Evolutionary conservation across 2,888 invertebrate species (phyloP), one percentile per base, ranked within the genome.

Genomic region (Bimastos eiseni): DNA sequence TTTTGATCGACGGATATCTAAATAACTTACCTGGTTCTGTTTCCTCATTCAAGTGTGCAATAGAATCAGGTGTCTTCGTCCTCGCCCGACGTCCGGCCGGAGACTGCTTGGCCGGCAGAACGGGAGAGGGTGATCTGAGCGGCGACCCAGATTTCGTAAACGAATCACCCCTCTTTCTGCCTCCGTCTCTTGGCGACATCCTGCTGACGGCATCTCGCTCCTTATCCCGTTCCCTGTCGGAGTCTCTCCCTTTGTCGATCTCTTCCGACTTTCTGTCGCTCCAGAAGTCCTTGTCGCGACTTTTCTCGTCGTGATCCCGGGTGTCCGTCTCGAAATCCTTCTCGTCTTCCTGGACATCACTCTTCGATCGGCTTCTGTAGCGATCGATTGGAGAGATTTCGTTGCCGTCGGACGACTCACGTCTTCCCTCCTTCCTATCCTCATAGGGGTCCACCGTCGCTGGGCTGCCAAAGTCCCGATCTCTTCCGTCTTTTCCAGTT

Each of bases 91-190:
- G 86, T 37, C 34, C 34, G 1, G 19, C 34, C 13, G 86, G 86
- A 11, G 86, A 86, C 86, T 86, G 86, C 24, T 86, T 86, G 13
- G 36, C 24, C 6, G 34, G 36, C 34, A 37, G 36, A 24, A 4
- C 86, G 13, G 89, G 49, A 34, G 49, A 89, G 8, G 89, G 41
- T 0, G 89, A 41, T 24, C 89, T 17, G 88, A 36, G 88, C 33
- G 88, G 36, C 86, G 86, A 90, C 36, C 90, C 44, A 44, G 88
- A 89, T 88, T 90, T 37, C 34, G 86, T 36, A 36, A 86, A 86
- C 19, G 86, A 86, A 37, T 55, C 90, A 37, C 84, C 90, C 90
- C 89, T 91, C 91, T 41, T 90, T 38, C 89, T 89, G 33, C 89
- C 44, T 49, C 33, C 33, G 5, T 89, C 89, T 49, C 89, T 89